Evolutionary conservation across 2,888 invertebrate species (phyloP).

Genomic region (Epicampocera succincta): DNA sequence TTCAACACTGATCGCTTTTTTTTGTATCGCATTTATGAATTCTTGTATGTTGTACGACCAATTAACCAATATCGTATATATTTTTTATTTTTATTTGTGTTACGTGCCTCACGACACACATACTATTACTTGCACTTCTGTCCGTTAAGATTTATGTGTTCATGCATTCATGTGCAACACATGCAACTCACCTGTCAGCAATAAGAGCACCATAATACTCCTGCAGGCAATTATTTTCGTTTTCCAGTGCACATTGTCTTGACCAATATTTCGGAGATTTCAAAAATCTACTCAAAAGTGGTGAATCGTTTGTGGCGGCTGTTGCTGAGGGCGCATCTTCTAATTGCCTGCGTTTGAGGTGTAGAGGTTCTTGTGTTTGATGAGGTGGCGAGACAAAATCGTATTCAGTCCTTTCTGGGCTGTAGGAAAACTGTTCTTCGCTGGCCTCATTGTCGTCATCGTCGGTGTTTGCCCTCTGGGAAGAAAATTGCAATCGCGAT

Average conservation of each 20-base stretch:
- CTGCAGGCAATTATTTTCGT: constrained; percentile 74
- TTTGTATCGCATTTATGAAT: constrained; percentile 26
- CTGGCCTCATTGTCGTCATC: constrained; percentile 22
- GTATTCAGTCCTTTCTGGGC: constrained; percentile 53
- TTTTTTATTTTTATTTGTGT: constrained; percentile 29
- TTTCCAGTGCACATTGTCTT: constrained; percentile 73
- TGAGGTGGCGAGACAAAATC: constrained; percentile 46
- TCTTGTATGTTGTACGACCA: constrained; percentile 37
- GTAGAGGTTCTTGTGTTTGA: constrained; percentile 22
- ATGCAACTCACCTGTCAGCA: constrained; percentile 75
- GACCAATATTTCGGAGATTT: constrained; percentile 75
- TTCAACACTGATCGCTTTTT: neutral
- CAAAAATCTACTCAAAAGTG: constrained; percentile 71
- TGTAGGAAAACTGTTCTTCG: constrained; percentile 45
- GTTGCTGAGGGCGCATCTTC: constrained; percentile 38
- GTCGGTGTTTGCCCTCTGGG: neutral
- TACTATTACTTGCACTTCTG: neutral
- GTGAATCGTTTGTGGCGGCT: constrained; percentile 44
- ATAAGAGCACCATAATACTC: constrained; percentile 74
- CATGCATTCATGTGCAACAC: constrained; percentile 11
- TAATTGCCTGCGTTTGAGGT: constrained; percentile 37
- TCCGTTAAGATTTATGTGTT: constrained; percentile 2
- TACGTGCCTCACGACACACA: constrained; percentile 9
- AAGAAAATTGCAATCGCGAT: constrained; percentile 48
- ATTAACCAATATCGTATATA: constrained; percentile 54